Evolutionary conservation across 2,797 vertebrate species (phyloP).

Genomic region (Trachops cirrhosus): DNA sequence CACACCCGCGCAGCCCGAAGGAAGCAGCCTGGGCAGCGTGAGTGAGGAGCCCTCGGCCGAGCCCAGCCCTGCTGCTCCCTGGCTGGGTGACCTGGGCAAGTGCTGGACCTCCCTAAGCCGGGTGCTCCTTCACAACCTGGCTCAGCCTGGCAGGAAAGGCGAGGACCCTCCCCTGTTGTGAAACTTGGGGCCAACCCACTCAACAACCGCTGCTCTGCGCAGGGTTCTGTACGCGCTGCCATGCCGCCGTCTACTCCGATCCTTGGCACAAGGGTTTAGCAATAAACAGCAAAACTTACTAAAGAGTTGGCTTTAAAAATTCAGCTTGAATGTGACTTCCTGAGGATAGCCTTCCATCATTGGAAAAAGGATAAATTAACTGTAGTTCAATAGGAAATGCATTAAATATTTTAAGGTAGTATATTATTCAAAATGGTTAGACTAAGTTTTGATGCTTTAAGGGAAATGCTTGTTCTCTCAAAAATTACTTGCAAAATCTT

Average conservation of each 20-base stretch:
- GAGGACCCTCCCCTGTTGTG: background rate
- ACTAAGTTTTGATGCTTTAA: background rate
- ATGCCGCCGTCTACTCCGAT: background rate
- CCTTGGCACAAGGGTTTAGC: background rate
- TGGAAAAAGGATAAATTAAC: background rate
- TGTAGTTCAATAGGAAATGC: background rate
- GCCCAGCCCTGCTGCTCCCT: rapidly evolving
- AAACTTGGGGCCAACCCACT: background rate
- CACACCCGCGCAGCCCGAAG: background rate
- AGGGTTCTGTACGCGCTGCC: background rate
- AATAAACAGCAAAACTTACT: background rate
- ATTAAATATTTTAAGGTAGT: background rate
- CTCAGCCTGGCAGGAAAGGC: background rate
- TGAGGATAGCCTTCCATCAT: background rate
- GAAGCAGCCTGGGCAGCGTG: too few species aligned
- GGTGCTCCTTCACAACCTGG: background rate
- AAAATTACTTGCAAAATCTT: background rate
- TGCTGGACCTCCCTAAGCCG: background rate
- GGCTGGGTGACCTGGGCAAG: background rate
- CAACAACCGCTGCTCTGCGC: background rate
- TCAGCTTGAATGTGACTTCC: background rate
- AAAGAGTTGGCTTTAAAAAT: background rate
- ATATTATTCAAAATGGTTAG: background rate
- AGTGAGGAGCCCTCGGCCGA: background rate
- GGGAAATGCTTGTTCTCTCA: background rate